Evolutionary conservation across 2,888 invertebrate genomes (phyloP).

Genomic region (Tipula confusa): DNA sequence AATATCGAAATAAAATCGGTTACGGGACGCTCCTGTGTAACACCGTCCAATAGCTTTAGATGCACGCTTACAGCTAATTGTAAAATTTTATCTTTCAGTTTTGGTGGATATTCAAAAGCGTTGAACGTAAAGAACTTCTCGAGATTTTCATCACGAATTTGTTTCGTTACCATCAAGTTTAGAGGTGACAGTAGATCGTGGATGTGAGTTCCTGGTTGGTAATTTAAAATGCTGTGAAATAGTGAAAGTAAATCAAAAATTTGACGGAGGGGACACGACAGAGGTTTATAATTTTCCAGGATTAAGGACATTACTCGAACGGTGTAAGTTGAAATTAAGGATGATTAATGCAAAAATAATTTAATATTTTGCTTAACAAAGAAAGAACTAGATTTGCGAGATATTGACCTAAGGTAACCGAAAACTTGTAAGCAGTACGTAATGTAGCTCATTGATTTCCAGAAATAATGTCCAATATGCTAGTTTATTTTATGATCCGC

Average conservation of each 20-base stretch:
- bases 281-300: too few relatives aligned
- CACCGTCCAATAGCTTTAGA: background rate
- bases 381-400: too few relatives aligned
- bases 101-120: background rate
- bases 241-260: too few relatives aligned
- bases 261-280: too few relatives aligned
- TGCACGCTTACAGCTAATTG: background rate
- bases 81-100: background rate
- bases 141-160: background rate
- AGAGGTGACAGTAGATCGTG: background rate
- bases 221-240: conserved; percentile 13
- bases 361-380: too few relatives aligned
- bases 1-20: background rate
- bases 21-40: background rate
- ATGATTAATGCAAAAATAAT: too few relatives aligned
- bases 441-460: background rate
- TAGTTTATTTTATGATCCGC: background rate
- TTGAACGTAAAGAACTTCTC: background rate
- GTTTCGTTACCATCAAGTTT: background rate
- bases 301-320: too few relatives aligned
- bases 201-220: background rate
- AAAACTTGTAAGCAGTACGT: too few relatives aligned
- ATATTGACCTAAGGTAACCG: too few relatives aligned
- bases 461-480: background rate
- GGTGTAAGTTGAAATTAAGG: too few relatives aligned